Conservation (phyloP, 2,113 vertebrate species). For the Prunella fulvescens region DNA sequence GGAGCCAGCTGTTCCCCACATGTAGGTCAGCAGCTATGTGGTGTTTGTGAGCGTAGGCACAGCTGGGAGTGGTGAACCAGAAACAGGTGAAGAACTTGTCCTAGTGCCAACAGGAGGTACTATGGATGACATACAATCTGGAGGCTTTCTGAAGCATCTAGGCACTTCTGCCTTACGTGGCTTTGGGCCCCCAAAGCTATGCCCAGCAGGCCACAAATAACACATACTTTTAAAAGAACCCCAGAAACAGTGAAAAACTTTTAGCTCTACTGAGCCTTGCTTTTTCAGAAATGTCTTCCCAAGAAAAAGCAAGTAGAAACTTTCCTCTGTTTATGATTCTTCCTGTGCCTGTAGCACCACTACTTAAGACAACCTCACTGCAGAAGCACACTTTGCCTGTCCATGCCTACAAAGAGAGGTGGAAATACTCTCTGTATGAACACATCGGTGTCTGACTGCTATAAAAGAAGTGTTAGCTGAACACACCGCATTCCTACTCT, state of each 20-base stretch:
- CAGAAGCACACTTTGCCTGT: neutral
- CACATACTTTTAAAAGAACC: accelerated
- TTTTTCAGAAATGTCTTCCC: neutral
- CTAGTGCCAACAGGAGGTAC: neutral
- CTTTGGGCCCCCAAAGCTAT: neutral
- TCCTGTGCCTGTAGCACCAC: neutral
- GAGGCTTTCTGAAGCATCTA: neutral
- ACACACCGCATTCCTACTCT: neutral
- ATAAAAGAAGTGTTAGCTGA: neutral
- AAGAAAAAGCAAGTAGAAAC: neutral
- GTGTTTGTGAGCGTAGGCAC: neutral
- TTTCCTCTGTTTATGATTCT: neutral
- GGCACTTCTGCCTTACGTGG: neutral
- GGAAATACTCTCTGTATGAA: neutral
- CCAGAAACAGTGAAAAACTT: neutral
- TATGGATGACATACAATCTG: neutral
- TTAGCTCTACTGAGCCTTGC: neutral
- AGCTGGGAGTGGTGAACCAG: slow-evolving; percentile 54
- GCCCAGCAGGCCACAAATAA: neutral
- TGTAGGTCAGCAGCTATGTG: neutral
- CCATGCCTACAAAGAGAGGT: neutral
- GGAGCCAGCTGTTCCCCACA: slow-evolving; percentile 40
- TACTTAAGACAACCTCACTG: neutral
- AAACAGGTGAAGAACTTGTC: slow-evolving; percentile 28
- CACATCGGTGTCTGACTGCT: neutral